Base-by-base conservation (phyloP, 1,140 invertebrate species). In the Bombus polaris region DNA sequence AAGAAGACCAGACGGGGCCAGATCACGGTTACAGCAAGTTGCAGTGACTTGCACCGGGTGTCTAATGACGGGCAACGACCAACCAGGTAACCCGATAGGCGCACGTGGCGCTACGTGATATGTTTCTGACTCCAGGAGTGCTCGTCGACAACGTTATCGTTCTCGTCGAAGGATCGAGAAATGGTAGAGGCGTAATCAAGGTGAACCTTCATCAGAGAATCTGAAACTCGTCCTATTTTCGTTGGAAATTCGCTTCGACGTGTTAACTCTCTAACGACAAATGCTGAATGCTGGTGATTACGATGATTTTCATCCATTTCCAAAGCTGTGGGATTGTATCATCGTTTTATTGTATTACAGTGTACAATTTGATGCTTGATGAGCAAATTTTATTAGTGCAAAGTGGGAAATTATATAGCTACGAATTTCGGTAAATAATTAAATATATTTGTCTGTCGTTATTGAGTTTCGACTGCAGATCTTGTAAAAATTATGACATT, bases 21-120 rank as follows among this genome's bases (percentile, higher is more conserved):
- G 32, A 71, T 57, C 37, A 39, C 39, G 35, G 42, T 44, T 39
- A 47, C 39, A 70, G 42, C 15, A 37, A 71, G 18, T 73, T 47
- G 80, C 59, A 71, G 68, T 82, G 81, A 89, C 79, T 91, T 90
- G 73, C 80, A 88, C 72, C 78, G 65, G 86, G 88, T 93, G 87
- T 93, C 91, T 87, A 92, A 92, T 92, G 91, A 91, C 90, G 82
- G 77, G 78, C 79, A 85, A 84, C 87, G 89, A 92, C 88, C 89
- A 92, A 87, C 91, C 87, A 80, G 77, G 91, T 93, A 93, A 94
- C 88, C 82, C 72, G 91, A 94, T 94, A 91, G 81, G 81, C 86
- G 92, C 93, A 92, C 93, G 91, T 94, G 93, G 93, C 91, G 92
- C 91, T 88, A 93, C 85, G 83, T 91, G 91, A 93, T 93, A 93